Evolutionary conservation across 2,888 invertebrate species (phyloP), one percentile per base, ranked within the genome.

Genomic region (Metallyticus violacea): DNA sequence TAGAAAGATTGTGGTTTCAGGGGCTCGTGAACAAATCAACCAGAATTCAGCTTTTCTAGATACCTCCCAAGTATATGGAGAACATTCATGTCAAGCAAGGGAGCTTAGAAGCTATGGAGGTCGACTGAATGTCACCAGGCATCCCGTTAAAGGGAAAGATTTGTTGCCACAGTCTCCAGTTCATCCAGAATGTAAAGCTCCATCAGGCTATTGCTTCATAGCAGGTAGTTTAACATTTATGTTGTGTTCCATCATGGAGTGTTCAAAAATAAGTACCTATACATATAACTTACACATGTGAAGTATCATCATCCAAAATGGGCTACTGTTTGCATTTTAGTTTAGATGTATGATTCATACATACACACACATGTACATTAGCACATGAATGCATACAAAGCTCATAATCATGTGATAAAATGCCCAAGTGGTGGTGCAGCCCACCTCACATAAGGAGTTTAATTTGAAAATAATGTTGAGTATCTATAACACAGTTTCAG

Each of bases 11-110:
- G 27, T 81, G 27, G 79, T 87, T 87, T 2, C 90, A 94, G 96
- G 98, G 9, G 96, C 97, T 0, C 94, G 99, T 87, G 98, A 98
- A 90, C 98, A 98, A 93, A 96, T 98, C 25, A 99, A 99, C 91
- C 97, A 98, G 91, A 98, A 98, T 90, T 97, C 98, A 0, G 97
- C 97, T 0, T 99, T 95, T 92, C 93, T 99, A 85, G 98, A 98
- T 90, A 96, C 93, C 0, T 98, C 98, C 0, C 96, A 96, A 88
- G 93, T 99, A 28, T 99, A 99, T 90, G 99, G 99, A 0, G 97
- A 98, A 90, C 97, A 97, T 90, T 93, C 94, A 1, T 98, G 98
- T 90, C 94, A 97, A 62, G 94, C 95, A 0, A 94, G 95, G 78
- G 94, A 95, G 85, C 93, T 99, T 29, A 94, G 97, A 81, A 95